Evolutionary conservation across 2,113 vertebrate species (phyloP), one percentile per base, ranked within the genome.

Genomic region (Spea bombifrons): DNA sequence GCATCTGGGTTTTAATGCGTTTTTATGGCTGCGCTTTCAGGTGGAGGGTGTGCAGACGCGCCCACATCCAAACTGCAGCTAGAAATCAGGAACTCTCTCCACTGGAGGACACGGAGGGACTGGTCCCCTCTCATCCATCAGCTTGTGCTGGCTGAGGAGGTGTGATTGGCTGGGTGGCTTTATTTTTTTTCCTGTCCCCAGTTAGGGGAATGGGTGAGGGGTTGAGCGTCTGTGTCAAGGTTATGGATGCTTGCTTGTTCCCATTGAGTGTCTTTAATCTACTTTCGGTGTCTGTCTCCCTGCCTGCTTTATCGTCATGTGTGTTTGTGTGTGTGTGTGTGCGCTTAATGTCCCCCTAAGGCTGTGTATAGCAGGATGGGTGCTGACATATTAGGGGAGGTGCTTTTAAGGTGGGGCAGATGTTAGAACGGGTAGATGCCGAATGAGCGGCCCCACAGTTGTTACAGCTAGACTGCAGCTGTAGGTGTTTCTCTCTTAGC

Each of bases 251-350:
- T 73, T 73, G 63, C 71, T 79, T 73, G 71, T 80, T 49, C 64
- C 64, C 77, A 73, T 57, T 68, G 64, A 80, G 64, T 73, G 71
- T 80, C 71, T 46, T 78, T 80, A 80, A 59, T 49, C 50, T 73
- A 64, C 70, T 67, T 49, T 76, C 66, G 66, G 75, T 79, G 70
- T 79, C 69, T 80, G 77, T 80, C 71, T 80, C 71, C 71, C 57
- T 80, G 77, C 77, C 77, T 80, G 77, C 77, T 73, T 80, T 67
- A 59, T 67, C 68, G 77, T 80, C 45, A 17, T 73, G 71, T 57
- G 76, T 73, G 76, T 53, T 46, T 79, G 61, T 66, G 49, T 80
- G 70, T 79, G 55, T 45, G 30, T 53, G 74, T 46, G 74, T 45
- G 77, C 50, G 70, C 77, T 80, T 64, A 66, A 48, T 67, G 77